Evolutionary conservation across 2,888 invertebrate genomes (phyloP).

Genomic region (Metellina segmentata): DNA sequence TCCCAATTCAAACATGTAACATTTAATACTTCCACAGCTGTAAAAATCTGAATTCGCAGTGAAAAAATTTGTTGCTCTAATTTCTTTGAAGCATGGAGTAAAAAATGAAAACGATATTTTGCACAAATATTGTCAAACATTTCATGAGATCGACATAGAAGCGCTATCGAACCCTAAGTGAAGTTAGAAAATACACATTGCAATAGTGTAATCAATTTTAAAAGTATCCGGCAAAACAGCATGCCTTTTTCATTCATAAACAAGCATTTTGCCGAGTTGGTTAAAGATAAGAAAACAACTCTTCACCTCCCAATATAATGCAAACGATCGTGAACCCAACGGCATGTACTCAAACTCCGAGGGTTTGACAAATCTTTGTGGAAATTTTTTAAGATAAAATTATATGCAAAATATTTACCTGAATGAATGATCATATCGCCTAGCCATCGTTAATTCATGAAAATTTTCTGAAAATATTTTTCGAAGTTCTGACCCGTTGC

Average conservation of each 20-base stretch:
- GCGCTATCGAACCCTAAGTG: no score
- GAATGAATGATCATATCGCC: slow-evolving; percentile 36
- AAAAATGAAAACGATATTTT: no score
- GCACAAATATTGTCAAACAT: no score
- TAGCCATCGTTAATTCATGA: slow-evolving; percentile 34
- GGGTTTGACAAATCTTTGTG: not conserved
- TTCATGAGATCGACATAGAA: no score
- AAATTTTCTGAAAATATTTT: slow-evolving; percentile 32
- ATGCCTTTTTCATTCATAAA: not conserved
- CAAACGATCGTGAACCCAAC: not conserved
- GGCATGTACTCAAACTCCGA: not conserved
- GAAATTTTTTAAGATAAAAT: not conserved
- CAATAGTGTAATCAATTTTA: not conserved
- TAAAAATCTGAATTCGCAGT: no score
- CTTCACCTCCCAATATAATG: not conserved
- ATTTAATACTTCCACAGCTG: no score
- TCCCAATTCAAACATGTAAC: no score
- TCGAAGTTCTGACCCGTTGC: slow-evolving; percentile 4
- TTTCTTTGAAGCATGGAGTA: no score
- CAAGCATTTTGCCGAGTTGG: not conserved
- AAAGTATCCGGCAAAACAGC: not conserved
- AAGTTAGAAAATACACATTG: no score
- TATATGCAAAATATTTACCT: slow-evolving; percentile 22
- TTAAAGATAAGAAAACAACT: not conserved
- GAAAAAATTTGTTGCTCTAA: no score